Conservation (phyloP, 2,113 vertebrate genomes). For the Cyprinus carpio region DNA sequence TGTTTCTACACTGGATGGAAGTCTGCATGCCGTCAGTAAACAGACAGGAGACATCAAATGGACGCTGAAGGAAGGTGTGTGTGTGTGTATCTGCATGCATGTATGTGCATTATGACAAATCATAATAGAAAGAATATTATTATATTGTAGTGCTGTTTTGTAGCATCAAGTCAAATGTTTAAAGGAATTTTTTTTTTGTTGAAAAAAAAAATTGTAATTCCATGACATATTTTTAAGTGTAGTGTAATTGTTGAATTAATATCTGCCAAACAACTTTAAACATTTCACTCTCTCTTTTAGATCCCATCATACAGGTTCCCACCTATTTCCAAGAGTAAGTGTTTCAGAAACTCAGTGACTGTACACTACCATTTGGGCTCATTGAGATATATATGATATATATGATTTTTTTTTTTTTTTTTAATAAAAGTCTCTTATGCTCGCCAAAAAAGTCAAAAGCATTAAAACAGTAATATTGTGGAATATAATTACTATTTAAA, state of each 20-base stretch:
- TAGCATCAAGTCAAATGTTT: not conserved
- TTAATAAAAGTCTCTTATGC: not conserved
- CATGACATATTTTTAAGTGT: not conserved
- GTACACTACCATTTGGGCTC: not conserved
- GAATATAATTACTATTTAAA: not conserved
- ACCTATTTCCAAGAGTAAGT: constrained; percentile 89
- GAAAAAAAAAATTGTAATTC: not conserved
- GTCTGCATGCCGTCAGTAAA: constrained; percentile 89
- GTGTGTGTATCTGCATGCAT: not conserved
- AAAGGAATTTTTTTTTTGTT: too few species aligned
- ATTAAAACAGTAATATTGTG: not conserved
- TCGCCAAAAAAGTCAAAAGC: not conserved
- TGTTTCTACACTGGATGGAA: constrained; percentile 91
- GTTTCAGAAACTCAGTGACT: not conserved
- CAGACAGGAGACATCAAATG: constrained; percentile 89
- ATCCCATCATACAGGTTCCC: constrained; percentile 91
- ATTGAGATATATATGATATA: too few species aligned
- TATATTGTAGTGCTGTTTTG: not conserved
- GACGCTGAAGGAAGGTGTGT: constrained; percentile 89
- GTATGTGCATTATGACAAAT: not conserved
- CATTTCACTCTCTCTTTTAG: constrained; percentile 70
- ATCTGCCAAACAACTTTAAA: not conserved
- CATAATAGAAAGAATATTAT: not conserved
- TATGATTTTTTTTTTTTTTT: too few species aligned
- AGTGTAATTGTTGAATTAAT: not conserved